These are phyloP conservation scores for Schizaphis graminum DNA, from an alignment of 2,888 invertebrate species.

Conservation along the genomic window DNA sequence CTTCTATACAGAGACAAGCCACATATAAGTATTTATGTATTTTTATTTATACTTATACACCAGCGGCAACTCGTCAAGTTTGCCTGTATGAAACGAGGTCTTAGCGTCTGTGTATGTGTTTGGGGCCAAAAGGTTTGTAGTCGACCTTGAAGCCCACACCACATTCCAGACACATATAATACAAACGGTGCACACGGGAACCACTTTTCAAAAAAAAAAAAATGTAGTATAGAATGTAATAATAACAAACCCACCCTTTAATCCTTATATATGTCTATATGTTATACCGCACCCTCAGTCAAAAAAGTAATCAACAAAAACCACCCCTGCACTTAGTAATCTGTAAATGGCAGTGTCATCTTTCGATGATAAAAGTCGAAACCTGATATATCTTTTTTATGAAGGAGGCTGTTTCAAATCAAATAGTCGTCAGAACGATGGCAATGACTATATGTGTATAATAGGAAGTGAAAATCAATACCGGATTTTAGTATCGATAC, in stretches of 20 bases:
- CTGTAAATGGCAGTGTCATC: slow-evolving; percentile 43
- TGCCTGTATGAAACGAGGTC: slow-evolving; percentile 53
- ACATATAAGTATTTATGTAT: background rate
- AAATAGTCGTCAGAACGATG: slow-evolving; percentile 46
- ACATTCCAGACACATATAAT: slow-evolving; percentile 47
- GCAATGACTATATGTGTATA: slow-evolving; percentile 14
- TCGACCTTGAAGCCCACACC: slow-evolving; percentile 63
- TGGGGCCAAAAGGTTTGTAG: slow-evolving; percentile 61
- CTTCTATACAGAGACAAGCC: background rate
- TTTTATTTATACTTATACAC: slow-evolving; percentile 11
- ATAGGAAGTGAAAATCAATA: slow-evolving; percentile 63
- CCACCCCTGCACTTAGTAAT: background rate
- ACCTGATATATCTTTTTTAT: slow-evolving; percentile 2
- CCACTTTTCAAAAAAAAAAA: slow-evolving; percentile 35
- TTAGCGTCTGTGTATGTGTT: slow-evolving; percentile 7
- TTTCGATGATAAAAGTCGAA: slow-evolving; percentile 27
- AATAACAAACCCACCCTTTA: slow-evolving; percentile 21
- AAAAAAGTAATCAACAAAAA: slow-evolving; percentile 20
- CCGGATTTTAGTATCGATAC: slow-evolving; percentile 47
- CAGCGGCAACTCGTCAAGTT: slow-evolving; percentile 47
- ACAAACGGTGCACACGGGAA: background rate
- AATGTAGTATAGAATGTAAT: background rate
- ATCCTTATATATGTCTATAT: background rate
- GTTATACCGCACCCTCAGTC: background rate
- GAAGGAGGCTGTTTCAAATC: slow-evolving; percentile 26